Percentiles rank a stretch among this genome's conserved stretches.
These are phyloP conservation scores for Monopis laevigella DNA, from an alignment of 2,888 invertebrate genomes.

Conservation along the genomic window DNA sequence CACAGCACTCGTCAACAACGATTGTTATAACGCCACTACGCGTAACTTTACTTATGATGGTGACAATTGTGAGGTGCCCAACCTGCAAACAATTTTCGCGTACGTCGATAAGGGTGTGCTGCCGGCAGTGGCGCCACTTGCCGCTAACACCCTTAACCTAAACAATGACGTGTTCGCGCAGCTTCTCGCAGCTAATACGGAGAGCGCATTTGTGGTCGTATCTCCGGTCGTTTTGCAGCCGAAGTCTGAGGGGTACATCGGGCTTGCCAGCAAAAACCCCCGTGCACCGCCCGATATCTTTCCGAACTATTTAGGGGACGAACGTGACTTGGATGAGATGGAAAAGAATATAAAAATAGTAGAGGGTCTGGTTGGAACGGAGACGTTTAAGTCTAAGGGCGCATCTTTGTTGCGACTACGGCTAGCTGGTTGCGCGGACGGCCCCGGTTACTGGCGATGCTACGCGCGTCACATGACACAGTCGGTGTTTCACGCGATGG, in stretches of 20 bases:
- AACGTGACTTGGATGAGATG: conserved; percentile 30
- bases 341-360: conserved; percentile 29
- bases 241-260: conserved; percentile 31
- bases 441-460: conserved; percentile 12
- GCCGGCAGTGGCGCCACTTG: conserved; percentile 17
- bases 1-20: conserved; percentile 30
- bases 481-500: conserved; percentile 35
- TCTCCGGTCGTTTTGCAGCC: conserved; percentile 32
- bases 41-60: conserved; percentile 24
- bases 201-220: conserved; percentile 25
- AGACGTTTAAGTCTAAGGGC: conserved; percentile 18
- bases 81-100: conserved; percentile 31
- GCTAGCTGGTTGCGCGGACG: background rate
- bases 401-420: background rate
- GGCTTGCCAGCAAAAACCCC: conserved; percentile 30
- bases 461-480: conserved; percentile 27
- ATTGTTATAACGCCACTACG: conserved; percentile 30
- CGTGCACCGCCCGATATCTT: conserved; percentile 27
- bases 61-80: conserved; percentile 32
- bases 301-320: conserved; percentile 34
- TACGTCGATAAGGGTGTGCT: conserved; percentile 27
- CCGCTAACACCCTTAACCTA: conserved; percentile 22
- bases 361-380: conserved; percentile 22
- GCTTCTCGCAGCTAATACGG: conserved; percentile 24
- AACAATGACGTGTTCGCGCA: conserved; percentile 26